A percentile compares a stretch with the other conserved stretches of the same genome.
Evolutionary conservation across 2,888 invertebrate species (phyloP).

Genomic region (Leptopilina syphax): DNA sequence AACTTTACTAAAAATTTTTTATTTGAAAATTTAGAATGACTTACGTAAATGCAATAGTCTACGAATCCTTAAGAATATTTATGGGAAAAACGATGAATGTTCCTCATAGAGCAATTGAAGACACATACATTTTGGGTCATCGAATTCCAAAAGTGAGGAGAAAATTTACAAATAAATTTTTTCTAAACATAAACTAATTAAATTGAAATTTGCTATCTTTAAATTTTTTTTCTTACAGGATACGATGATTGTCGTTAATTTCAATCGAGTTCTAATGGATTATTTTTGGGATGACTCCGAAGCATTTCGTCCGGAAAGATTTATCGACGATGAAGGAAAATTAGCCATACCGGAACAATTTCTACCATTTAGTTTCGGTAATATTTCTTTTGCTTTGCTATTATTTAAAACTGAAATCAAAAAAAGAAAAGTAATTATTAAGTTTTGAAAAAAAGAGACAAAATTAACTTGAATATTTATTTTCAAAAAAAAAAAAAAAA

Average conservation of each 20-base stretch:
- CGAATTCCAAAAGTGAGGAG: conserved; percentile 85
- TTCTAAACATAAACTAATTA: background rate
- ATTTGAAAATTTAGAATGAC: conserved; percentile 81
- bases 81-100: conserved; percentile 88
- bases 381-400: conserved; percentile 11
- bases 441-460: conserved; percentile 8
- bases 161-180: background rate
- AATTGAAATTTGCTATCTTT: background rate
- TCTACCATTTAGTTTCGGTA: conserved; percentile 87
- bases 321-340: conserved; percentile 81
- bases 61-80: conserved; percentile 89
- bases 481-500: conserved; percentile 7
- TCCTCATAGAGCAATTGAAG: conserved; percentile 86
- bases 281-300: conserved; percentile 84
- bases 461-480: background rate
- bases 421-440: conserved; percentile 1
- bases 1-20: too few species aligned
- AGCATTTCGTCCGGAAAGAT: conserved; percentile 87
- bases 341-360: conserved; percentile 82
- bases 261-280: conserved; percentile 85
- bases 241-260: conserved; percentile 88
- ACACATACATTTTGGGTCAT: conserved; percentile 85
- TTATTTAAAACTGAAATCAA: background rate
- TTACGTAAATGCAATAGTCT: conserved; percentile 87
- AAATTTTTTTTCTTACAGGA: conserved; percentile 78